phyloP scores from a whole-genome alignment of 1,140 invertebrate genomes.

The Rhysida immarginata region DNA sequence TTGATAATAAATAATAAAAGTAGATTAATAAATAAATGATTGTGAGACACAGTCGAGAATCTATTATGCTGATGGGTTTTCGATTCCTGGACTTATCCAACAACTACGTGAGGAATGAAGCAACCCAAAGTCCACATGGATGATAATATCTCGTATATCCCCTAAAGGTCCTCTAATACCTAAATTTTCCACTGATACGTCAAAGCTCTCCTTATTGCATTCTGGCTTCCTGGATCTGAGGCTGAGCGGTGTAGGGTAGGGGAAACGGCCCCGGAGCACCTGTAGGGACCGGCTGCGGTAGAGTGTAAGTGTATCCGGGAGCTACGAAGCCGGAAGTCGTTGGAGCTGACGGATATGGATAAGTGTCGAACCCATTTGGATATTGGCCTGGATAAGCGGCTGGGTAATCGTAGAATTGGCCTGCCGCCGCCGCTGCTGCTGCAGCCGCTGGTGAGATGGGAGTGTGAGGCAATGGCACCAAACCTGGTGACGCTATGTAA shows the following conservation, averaged over 20 bases:
- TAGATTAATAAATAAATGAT: no score
- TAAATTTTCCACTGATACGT: no score
- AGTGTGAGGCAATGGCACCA: slow-evolving; percentile 44
- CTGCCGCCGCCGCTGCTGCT: slow-evolving; percentile 40
- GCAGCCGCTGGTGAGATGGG: slow-evolving; percentile 52
- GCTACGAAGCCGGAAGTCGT: background rate
- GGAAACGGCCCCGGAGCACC: slow-evolving; percentile 12
- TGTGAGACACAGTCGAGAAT: no score
- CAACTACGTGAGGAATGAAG: no score
- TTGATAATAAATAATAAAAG: no score
- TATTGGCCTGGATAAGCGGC: slow-evolving; percentile 24
- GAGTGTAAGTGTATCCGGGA: slow-evolving; percentile 2
- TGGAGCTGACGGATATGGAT: slow-evolving; percentile 3
- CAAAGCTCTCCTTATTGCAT: slow-evolving; percentile 11
- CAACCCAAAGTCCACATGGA: no score
- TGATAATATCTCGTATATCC: no score
- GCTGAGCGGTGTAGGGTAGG: slow-evolving; percentile 10
- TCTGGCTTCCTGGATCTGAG: slow-evolving; percentile 14
- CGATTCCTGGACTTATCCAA: no score
- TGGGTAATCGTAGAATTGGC: slow-evolving; percentile 54
- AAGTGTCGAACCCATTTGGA: slow-evolving; percentile 6
- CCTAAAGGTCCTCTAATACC: no score
- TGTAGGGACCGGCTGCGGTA: slow-evolving; percentile 7
- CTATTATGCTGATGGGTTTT: no score
- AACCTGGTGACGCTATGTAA: slow-evolving; percentile 23